Conservation (phyloP, 2,113 vertebrate genomes). For the Montifringilla adamsi region DNA sequence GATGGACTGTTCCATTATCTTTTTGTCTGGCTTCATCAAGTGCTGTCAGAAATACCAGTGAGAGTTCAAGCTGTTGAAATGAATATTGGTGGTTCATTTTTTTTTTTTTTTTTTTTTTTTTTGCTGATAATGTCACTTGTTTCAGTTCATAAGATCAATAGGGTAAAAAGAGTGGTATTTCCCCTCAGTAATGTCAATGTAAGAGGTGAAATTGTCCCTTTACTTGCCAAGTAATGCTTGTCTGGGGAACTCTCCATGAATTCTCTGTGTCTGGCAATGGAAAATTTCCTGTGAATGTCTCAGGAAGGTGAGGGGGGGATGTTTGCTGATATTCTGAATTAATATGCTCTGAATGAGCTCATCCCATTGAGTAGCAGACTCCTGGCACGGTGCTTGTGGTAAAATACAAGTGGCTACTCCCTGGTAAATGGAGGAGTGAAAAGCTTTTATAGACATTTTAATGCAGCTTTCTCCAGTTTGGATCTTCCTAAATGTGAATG, state of each 20-base stretch:
- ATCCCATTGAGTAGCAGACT: background rate
- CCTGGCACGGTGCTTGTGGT: background rate
- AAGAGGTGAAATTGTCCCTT: background rate
- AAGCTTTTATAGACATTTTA: background rate
- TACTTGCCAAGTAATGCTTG: background rate
- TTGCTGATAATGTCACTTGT: background rate
- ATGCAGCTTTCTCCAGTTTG: background rate
- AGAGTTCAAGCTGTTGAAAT: background rate
- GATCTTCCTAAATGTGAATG: background rate
- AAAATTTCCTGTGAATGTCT: background rate
- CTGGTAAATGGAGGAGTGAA: background rate
- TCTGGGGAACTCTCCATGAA: background rate
- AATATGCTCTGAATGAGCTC: background rate
- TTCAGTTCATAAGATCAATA: slow-evolving; percentile 1
- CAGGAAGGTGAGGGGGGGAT: background rate
- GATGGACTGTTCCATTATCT: background rate
- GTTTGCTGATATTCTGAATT: background rate
- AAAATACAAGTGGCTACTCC: background rate
- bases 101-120: background rate
- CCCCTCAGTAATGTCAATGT: background rate
- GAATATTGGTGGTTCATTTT: background rate
- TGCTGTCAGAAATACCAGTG: slow-evolving; percentile 22
- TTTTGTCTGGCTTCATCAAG: background rate
- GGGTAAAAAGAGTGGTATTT: background rate
- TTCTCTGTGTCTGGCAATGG: background rate